phyloP scores from a whole-genome alignment of 2,888 invertebrate genomes.

The Agriopis aurantiaria region DNA sequence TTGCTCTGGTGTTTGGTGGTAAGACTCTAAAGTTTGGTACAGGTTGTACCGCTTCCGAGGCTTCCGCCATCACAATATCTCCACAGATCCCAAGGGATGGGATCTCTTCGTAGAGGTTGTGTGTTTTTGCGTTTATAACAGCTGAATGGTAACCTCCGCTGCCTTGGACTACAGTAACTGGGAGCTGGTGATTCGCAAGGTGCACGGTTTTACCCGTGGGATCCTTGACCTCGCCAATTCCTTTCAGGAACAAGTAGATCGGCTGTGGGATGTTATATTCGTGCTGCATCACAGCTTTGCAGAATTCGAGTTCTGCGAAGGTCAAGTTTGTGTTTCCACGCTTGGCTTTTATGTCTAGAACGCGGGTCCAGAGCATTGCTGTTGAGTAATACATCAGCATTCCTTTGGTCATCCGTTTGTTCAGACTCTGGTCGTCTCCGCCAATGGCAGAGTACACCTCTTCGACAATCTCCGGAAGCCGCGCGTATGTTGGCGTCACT shows the following conservation, averaged over 20 bases:
- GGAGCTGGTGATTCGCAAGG: not conserved
- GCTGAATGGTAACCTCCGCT: not conserved
- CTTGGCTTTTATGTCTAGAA: not conserved
- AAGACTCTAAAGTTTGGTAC: not conserved
- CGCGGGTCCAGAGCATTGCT: not conserved
- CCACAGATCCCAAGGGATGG: not conserved
- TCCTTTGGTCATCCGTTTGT: slow-evolving; percentile 7
- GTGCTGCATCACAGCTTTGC: not conserved
- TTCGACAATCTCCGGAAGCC: slow-evolving; percentile 2
- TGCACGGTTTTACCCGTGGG: not conserved
- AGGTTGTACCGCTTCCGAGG: not conserved
- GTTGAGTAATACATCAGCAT: slow-evolving; percentile 2
- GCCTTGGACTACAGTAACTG: not conserved
- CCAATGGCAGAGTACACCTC: slow-evolving; percentile 4
- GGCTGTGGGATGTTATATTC: slow-evolving; percentile 4
- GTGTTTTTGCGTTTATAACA: not conserved
- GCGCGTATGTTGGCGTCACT: not conserved
- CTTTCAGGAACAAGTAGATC: slow-evolving; percentile 6
- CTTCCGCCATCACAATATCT: slow-evolving; percentile 1
- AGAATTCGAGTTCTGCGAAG: not conserved
- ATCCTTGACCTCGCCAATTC: slow-evolving; percentile 1
- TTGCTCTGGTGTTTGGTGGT: not conserved
- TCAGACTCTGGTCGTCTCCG: not conserved
- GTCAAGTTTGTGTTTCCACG: slow-evolving; percentile 14
- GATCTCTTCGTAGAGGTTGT: slow-evolving; percentile 6